Conservation (phyloP, 2,888 invertebrate species). For the Tryphoninae sp. region DNA sequence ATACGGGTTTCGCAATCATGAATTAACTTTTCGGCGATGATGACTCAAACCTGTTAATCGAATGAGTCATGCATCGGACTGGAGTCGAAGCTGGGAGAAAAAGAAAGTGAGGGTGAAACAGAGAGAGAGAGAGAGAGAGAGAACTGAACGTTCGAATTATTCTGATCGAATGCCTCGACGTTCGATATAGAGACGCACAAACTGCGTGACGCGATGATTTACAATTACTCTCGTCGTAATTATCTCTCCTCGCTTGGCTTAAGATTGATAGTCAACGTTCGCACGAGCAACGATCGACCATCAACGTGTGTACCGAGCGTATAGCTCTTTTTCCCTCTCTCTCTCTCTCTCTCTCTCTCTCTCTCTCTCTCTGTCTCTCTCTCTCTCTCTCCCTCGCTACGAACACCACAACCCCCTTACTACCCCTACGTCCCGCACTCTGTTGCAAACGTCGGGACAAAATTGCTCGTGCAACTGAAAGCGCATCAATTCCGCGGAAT, state of each 20-base stretch:
- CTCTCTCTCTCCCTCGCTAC: constrained; percentile 16
- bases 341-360: constrained; percentile 23
- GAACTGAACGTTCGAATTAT: constrained; percentile 34
- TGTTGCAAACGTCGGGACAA: constrained; percentile 54
- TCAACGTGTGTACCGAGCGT: constrained; percentile 1
- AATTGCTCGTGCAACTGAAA: constrained; percentile 65
- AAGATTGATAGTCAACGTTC: constrained; percentile 64
- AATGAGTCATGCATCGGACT: background rate
- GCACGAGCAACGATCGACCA: constrained; percentile 40
- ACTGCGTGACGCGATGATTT: constrained; percentile 59
- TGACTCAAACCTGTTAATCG: background rate
- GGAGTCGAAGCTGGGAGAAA: background rate
- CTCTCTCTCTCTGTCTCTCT: constrained; percentile 16
- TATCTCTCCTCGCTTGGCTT: constrained; percentile 64
- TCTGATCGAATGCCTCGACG: constrained; percentile 47
- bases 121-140: constrained; percentile 1
- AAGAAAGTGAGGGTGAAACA: background rate
- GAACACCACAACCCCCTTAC: background rate
- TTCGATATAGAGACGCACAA: constrained; percentile 15
- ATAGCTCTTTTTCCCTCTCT: background rate
- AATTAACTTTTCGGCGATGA: constrained; percentile 3
- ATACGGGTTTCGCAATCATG: background rate
- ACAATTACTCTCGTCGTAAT: constrained; percentile 60
- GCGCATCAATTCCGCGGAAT: constrained; percentile 63
- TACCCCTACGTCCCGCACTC: constrained; percentile 24